phyloP scores from a whole-genome alignment of 2,888 invertebrate genomes.

The Patella depressa region DNA sequence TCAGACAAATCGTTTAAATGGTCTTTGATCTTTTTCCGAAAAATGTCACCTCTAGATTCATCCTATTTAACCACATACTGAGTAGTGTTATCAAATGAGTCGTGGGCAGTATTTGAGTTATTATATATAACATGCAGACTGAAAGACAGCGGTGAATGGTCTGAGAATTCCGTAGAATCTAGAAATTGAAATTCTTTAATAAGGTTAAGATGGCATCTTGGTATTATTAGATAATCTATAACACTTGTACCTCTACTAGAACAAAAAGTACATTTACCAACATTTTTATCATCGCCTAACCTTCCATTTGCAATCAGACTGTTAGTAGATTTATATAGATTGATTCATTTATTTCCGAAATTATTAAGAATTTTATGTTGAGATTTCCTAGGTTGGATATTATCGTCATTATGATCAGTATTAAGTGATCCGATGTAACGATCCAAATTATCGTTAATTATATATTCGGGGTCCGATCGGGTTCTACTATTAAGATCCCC shows the following conservation, averaged over 20 bases:
- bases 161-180: conserved; percentile 14
- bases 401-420: not conserved
- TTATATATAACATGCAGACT: not conserved
- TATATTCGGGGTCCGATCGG: not conserved
- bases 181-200: conserved; percentile 14
- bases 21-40: not conserved
- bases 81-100: too few relatives aligned
- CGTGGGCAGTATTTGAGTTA: not conserved
- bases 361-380: conserved; percentile 8
- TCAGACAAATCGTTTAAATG: not conserved
- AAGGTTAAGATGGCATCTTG: not conserved
- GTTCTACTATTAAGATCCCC: conserved; percentile 1
- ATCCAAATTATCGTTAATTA: not conserved
- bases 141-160: not conserved
- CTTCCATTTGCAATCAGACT: conserved; percentile 21
- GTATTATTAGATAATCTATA: conserved; percentile 20
- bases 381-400: not conserved
- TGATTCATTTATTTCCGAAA: conserved; percentile 15
- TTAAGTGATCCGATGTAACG: too few relatives aligned
- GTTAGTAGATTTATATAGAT: conserved; percentile 19
- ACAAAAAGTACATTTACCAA: conserved; percentile 15
- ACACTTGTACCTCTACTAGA: conserved; percentile 14
- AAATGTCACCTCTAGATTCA: not conserved
- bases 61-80: not conserved
- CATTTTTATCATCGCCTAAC: conserved; percentile 13